Evolutionary conservation across 2,888 invertebrate species (phyloP).

Genomic region (Blera fallax): DNA sequence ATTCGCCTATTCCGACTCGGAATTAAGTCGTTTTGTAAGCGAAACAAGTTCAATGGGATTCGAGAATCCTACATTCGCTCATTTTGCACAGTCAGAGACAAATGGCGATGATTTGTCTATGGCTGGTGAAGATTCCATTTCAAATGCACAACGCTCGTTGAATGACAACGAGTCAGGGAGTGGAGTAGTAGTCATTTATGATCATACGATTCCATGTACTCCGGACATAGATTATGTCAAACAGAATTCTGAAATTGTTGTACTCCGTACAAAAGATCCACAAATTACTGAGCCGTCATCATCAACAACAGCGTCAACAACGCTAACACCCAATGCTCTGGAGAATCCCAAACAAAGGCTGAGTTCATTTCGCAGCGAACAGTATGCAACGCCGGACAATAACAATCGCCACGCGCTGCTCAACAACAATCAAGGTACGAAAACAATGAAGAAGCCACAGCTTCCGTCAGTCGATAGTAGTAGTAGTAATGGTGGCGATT

Average conservation of each 20-base stretch:
- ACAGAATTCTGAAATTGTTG: constrained; percentile 81
- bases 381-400: constrained; percentile 75
- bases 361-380: constrained; percentile 81
- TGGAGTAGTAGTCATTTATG: constrained; percentile 80
- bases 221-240: constrained; percentile 81
- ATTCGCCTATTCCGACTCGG: constrained; percentile 78
- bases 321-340: constrained; percentile 69
- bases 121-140: constrained; percentile 75
- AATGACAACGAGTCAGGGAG: constrained; percentile 73
- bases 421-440: constrained; percentile 72
- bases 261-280: constrained; percentile 80
- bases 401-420: constrained; percentile 60
- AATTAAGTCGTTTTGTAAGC: constrained; percentile 80
- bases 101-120: constrained; percentile 59
- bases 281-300: constrained; percentile 74
- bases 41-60: constrained; percentile 81
- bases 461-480: constrained; percentile 56
- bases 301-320: constrained; percentile 58
- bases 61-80: constrained; percentile 81
- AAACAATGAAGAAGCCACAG: constrained; percentile 65
- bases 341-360: constrained; percentile 81
- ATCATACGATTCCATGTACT: constrained; percentile 80
- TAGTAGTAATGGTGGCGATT: constrained; percentile 60
- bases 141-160: constrained; percentile 59
- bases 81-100: constrained; percentile 76